Evolutionary conservation across 2,888 invertebrate species (phyloP), one percentile per base, ranked within the genome.

Genomic region (Eledone cirrhosa): DNA sequence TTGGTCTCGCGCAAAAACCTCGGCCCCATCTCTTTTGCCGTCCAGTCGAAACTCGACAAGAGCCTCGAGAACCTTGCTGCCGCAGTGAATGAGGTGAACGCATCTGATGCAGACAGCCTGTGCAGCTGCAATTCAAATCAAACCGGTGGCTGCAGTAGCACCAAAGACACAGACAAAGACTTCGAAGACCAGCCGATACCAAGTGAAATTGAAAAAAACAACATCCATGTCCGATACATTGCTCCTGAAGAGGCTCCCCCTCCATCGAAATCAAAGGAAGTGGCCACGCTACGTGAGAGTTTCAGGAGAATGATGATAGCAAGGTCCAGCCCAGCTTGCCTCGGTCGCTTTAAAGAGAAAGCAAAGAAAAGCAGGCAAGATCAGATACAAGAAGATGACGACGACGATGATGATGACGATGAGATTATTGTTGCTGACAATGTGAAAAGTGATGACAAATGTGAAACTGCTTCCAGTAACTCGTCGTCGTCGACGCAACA

Each of bases 1-100:
- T 82, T 90, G 7, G 86, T 95, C 0, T 95, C 95, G 0, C 94
- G 94, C 19, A 92, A 94, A 79, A 93, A 93, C 76, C 92, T 83
- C 47, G 81, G 79, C 80, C 79, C 83, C 80, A 78, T 83, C 65
- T 79, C 82, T 5, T 79, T 84, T 47, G 82, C 81, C 48, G 81
- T 81, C 76, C 86, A 87, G 78, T 85, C 87, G 16, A 80, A 83
- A 22, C 77, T 84, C 11, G 86, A 86, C 48, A 81, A 82, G 78
- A 87, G 86, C 84, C 76, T 86, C 11, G 87, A 87, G 77, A 86
- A 87, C 77, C 77, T 87, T 24, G 82, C 85, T 24, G 84, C 82
- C 65, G 79, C 80, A 69, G 82, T 83, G 81, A 83, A 82, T 31
- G 82, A 84, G 63, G 81, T 80, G n/a, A 48, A 13, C 4, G 63